phyloP scores from a whole-genome alignment of 2,797 vertebrate species.

The Karalla daura region DNA sequence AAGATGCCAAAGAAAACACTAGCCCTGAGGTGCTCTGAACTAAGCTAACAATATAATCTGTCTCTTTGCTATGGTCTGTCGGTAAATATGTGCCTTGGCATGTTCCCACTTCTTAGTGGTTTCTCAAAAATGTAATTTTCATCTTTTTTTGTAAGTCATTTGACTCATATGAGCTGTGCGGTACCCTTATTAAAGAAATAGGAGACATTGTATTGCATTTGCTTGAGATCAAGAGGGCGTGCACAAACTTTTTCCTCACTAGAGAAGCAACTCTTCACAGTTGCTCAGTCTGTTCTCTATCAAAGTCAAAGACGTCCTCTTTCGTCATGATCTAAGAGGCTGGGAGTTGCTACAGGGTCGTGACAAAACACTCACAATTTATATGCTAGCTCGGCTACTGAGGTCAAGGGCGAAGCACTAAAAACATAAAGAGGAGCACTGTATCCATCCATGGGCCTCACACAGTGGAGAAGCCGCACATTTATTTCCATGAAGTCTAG shows the following conservation, averaged over 20 bases:
- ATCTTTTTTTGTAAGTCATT: constrained; percentile 3
- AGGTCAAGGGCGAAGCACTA: constrained; percentile 69
- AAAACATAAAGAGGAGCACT: constrained; percentile 61
- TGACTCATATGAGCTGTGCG: background rate
- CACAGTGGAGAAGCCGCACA: constrained; percentile 26
- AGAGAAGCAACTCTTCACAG: constrained; percentile 7
- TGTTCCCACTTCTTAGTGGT: constrained; percentile 15
- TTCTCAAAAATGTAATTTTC: constrained; percentile 38
- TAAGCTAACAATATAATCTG: constrained; percentile 74
- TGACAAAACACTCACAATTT: constrained; percentile 74
- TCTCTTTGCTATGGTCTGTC: constrained; percentile 50
- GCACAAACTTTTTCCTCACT: constrained; percentile 11
- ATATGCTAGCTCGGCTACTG: constrained; percentile 68
- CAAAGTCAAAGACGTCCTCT: constrained; percentile 61
- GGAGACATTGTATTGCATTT: background rate
- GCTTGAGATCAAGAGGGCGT: background rate
- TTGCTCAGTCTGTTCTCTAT: constrained; percentile 54
- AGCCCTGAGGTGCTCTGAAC: constrained; percentile 65
- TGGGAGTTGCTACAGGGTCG: constrained; percentile 72
- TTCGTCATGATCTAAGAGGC: constrained; percentile 68
- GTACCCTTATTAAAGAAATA: background rate
- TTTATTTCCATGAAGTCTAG: constrained; percentile 35
- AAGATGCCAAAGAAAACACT: constrained; percentile 79
- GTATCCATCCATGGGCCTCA: constrained; percentile 32
- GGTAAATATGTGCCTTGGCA: constrained; percentile 54